Conservation (phyloP, 2,797 vertebrate species). For the Melopsittacus undulatus region DNA sequence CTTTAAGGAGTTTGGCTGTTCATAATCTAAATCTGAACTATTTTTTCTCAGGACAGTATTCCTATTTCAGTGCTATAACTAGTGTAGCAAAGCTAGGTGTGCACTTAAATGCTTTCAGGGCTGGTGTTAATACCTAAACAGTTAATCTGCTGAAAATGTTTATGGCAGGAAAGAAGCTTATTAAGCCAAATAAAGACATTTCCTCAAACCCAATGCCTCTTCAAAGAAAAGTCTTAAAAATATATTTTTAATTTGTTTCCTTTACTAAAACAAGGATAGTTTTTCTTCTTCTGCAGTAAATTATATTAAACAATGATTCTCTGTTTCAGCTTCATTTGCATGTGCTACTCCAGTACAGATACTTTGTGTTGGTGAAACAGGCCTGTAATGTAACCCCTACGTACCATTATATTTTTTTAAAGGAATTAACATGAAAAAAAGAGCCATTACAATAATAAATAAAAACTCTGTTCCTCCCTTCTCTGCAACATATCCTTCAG, state of each 20-base stretch:
- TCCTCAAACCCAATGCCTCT: neutral
- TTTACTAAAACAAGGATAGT: conserved; percentile 2
- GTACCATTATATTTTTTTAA: conserved; percentile 40
- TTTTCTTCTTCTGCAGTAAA: conserved; percentile 14
- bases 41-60: neutral
- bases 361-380: conserved; percentile 53
- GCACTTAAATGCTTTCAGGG: neutral
- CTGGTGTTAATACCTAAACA: neutral
- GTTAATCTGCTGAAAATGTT: neutral
- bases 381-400: conserved; percentile 45
- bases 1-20: neutral
- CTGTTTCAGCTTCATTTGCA: conserved; percentile 49
- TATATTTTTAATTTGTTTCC: neutral
- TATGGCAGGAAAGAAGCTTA: neutral
- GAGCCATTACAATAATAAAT: conserved; percentile 52
- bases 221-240: neutral
- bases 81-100: neutral
- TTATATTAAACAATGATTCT: conserved; percentile 57
- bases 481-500: conserved; percentile 13
- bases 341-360: conserved; percentile 44
- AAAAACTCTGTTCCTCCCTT: conserved; percentile 30
- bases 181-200: conserved; percentile 2
- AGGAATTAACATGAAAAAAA: conserved; percentile 59
- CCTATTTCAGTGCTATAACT: neutral
- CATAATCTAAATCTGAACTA: neutral